These are phyloP conservation scores for Neoarius graeffei DNA, from an alignment of 2,113 vertebrate genomes.

Conservation along the genomic window DNA sequence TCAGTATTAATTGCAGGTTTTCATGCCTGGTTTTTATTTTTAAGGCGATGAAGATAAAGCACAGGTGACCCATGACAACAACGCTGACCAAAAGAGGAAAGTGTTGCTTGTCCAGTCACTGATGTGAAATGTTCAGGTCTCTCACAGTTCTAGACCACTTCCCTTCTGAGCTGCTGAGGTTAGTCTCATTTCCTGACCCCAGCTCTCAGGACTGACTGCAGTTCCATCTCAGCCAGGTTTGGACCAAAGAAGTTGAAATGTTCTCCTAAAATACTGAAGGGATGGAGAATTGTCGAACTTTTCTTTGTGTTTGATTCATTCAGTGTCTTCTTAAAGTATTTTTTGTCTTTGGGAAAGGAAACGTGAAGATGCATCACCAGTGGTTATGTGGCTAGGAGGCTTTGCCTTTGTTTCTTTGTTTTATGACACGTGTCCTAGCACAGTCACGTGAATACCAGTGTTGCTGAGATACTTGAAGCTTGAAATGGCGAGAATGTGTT, in stretches of 20 bases:
- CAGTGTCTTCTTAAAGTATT: not conserved
- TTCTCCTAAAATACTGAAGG: not conserved
- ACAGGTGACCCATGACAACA: constrained; percentile 61
- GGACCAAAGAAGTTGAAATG: constrained; percentile 17
- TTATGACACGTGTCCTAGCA: not conserved
- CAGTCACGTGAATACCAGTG: not conserved
- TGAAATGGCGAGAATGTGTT: not conserved
- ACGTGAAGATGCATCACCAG: not conserved
- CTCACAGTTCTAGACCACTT: constrained; percentile 67
- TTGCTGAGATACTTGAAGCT: too few species aligned
- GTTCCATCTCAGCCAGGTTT: constrained; percentile 54
- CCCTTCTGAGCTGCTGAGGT: constrained; percentile 63
- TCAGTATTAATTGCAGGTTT: not conserved
- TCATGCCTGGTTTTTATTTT: constrained; percentile 49
- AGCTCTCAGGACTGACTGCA: constrained; percentile 57
- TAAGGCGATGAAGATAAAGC: constrained; percentile 66
- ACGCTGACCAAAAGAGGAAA: constrained; percentile 58
- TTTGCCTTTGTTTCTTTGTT: not conserved
- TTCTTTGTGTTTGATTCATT: not conserved
- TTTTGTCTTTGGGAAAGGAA: not conserved
- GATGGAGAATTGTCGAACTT: not conserved
- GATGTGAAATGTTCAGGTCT: constrained; percentile 61
- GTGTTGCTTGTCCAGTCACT: constrained; percentile 63
- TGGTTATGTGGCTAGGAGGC: not conserved
- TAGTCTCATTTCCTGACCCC: constrained; percentile 73